Conservation (phyloP, 2,888 invertebrate genomes). For the Argyresthia goedartella region DNA sequence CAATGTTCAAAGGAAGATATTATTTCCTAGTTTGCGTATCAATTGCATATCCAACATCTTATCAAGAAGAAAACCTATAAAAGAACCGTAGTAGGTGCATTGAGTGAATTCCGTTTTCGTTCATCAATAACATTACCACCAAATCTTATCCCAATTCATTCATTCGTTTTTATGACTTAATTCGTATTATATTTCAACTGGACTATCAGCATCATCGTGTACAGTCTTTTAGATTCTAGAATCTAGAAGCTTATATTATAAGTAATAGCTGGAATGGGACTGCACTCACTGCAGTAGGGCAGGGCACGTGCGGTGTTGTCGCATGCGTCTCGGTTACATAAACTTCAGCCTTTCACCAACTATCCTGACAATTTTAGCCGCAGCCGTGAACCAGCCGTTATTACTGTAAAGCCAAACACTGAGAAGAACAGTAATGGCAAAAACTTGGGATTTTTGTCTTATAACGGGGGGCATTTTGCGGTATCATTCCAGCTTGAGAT, state of each 20-base stretch:
- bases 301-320: constrained; percentile 5
- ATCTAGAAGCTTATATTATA: too few species aligned
- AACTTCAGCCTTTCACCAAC: constrained; percentile 47
- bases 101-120: too few species aligned
- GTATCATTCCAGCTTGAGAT: background rate
- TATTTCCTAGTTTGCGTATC: background rate
- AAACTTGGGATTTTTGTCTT: background rate
- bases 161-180: too few species aligned
- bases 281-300: background rate
- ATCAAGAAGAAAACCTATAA: too few species aligned
- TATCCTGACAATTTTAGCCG: constrained; percentile 39
- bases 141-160: too few species aligned
- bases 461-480: background rate
- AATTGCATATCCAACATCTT: background rate
- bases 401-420: constrained; percentile 28
- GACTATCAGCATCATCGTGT: too few species aligned
- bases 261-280: too few species aligned
- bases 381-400: constrained; percentile 20
- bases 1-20: background rate
- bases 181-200: too few species aligned
- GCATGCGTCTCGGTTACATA: constrained; percentile 31
- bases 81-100: too few species aligned
- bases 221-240: too few species aligned
- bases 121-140: too few species aligned
- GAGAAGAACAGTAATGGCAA: constrained; percentile 4